Conservation (phyloP, 2,797 vertebrate genomes). For the Pseudochaenichthys georgianus region DNA sequence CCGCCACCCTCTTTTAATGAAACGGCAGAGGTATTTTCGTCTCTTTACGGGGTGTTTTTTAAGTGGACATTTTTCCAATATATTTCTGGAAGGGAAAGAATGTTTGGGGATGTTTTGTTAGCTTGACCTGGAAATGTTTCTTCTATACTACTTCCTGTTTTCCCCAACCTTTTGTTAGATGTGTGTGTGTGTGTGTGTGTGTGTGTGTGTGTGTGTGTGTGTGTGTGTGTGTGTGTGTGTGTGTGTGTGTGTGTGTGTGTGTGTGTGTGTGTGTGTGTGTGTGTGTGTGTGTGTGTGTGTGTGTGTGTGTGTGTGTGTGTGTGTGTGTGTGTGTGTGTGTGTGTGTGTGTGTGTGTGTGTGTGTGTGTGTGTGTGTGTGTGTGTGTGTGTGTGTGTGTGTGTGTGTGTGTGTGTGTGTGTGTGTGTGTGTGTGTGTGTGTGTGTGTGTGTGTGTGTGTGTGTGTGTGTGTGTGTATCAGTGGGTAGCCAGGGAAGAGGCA, state of each 20-base stretch:
- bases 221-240: no score
- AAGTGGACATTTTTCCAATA: slow-evolving; percentile 18
- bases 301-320: slow-evolving; percentile 30
- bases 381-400: background rate
- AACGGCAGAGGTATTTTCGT: slow-evolving; percentile 15
- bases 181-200: slow-evolving; percentile 38
- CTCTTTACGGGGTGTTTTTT: slow-evolving; percentile 15
- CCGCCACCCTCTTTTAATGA: background rate
- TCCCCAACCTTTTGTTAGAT: slow-evolving; percentile 65
- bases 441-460: slow-evolving; percentile 9
- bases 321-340: background rate
- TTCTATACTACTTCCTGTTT: slow-evolving; percentile 78
- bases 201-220: background rate
- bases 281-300: background rate
- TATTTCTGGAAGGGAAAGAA: slow-evolving; percentile 60
- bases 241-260: no score
- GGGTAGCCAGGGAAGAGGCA: slow-evolving; percentile 30
- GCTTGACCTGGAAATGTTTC: slow-evolving; percentile 75
- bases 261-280: no score
- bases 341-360: background rate
- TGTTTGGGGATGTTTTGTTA: slow-evolving; percentile 63
- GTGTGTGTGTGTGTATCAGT: background rate
- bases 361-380: background rate
- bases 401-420: slow-evolving; percentile 15
- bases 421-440: slow-evolving; percentile 25